phyloP scores from a whole-genome alignment of 2,113 vertebrate species.

The Passer montanus region DNA sequence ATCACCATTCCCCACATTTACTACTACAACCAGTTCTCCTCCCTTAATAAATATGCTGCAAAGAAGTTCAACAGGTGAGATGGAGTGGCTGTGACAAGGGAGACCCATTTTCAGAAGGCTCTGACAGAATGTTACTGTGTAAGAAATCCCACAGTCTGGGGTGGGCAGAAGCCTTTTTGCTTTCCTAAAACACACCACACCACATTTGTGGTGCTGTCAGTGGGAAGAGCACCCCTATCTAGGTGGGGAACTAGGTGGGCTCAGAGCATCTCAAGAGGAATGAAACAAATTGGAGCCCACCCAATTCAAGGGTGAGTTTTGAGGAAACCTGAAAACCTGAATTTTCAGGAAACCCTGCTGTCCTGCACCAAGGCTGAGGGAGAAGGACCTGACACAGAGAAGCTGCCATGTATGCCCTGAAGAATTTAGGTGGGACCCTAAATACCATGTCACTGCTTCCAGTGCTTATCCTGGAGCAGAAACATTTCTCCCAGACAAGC shows the following conservation, averaged over 20 bases:
- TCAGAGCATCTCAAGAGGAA: neutral
- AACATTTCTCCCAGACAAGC: neutral
- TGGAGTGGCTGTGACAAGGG: neutral
- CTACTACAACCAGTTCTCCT: neutral
- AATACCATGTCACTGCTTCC: neutral
- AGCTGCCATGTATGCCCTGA: neutral
- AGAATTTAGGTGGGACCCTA: neutral
- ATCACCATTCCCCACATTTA: neutral
- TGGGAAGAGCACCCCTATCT: neutral
- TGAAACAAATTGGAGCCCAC: neutral
- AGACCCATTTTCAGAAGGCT: neutral
- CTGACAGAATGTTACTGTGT: neutral
- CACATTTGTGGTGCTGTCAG: neutral
- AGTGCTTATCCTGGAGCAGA: neutral
- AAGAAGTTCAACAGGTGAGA: neutral
- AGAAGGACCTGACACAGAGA: neutral
- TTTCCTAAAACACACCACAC: neutral
- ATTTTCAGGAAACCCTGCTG: neutral
- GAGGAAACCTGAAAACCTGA: neutral
- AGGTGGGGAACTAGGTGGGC: neutral
- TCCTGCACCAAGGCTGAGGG: neutral
- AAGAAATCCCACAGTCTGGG: neutral
- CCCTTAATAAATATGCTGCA: neutral
- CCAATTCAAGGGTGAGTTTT: neutral
- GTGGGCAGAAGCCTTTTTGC: neutral